These are phyloP conservation scores for Pseudanteris insignis DNA, from an alignment of 2,888 invertebrate genomes.

Conservation along the genomic window DNA sequence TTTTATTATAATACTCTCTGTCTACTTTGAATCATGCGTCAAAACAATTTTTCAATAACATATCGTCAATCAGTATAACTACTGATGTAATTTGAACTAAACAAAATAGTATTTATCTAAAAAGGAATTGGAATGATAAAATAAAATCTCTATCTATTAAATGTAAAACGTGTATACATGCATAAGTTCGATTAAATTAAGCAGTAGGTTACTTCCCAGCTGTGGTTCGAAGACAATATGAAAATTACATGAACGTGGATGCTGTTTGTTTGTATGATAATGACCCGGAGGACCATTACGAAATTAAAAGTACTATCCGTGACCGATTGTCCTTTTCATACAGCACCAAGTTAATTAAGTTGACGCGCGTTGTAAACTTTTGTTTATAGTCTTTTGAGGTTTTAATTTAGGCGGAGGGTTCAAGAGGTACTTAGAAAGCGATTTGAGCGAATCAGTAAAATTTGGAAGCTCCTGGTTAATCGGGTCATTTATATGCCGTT, in stretches of 20 bases:
- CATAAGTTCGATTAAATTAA: no score
- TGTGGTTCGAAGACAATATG: constrained; percentile 27
- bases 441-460: constrained; percentile 26
- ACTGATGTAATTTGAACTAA: no score
- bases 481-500: constrained; percentile 27
- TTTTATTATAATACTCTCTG: no score
- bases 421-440: constrained; percentile 27
- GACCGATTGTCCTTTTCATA: constrained; percentile 8
- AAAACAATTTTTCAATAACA: no score
- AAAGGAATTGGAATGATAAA: no score
- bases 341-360: constrained; percentile 8
- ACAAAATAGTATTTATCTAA: no score
- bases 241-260: constrained; percentile 23
- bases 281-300: constrained; percentile 15
- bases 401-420: constrained; percentile 13
- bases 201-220: no score
- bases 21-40: no score
- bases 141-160: no score
- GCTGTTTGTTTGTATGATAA: constrained; percentile 33
- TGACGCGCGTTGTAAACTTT: constrained; percentile 6
- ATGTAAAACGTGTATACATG: no score
- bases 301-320: constrained; percentile 23
- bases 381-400: constrained; percentile 19
- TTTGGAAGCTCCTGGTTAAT: constrained; percentile 21
- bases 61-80: no score